Percentiles rank a stretch among this genome's conserved stretches.
phyloP scores from a whole-genome alignment of 2,888 invertebrate genomes.

The Megaustenia siamemsis region DNA sequence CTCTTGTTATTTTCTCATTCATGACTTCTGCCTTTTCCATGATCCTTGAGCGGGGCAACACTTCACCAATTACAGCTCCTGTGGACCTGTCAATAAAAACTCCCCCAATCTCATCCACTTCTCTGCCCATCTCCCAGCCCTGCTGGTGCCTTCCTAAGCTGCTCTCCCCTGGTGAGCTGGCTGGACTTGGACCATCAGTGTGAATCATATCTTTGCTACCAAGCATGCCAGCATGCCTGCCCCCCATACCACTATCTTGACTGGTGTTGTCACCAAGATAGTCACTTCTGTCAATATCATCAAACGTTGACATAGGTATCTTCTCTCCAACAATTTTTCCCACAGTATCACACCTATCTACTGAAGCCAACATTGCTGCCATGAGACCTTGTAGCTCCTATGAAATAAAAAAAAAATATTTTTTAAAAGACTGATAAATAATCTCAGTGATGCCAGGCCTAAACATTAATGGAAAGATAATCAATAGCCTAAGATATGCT shows the following conservation, averaged over 20 bases:
- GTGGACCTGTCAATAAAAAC: slow-evolving; percentile 44
- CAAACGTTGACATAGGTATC: slow-evolving; percentile 43
- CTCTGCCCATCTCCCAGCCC: slow-evolving; percentile 36
- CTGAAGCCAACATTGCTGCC: slow-evolving; percentile 36
- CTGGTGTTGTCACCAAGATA: slow-evolving; percentile 45
- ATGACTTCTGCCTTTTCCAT: slow-evolving; percentile 7
- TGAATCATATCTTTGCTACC: slow-evolving; percentile 26
- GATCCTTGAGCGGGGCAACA: background rate
- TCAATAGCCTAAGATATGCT: no score
- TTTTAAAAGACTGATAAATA: background rate
- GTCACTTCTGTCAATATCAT: slow-evolving; percentile 44
- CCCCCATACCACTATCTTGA: slow-evolving; percentile 49
- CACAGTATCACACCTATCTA: background rate
- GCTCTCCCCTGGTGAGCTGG: slow-evolving; percentile 41
- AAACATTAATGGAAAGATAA: no score
- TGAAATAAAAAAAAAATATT: background rate
- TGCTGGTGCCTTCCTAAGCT: slow-evolving; percentile 35
- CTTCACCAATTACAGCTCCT: slow-evolving; percentile 48
- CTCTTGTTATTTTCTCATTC: background rate
- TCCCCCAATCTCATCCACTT: slow-evolving; percentile 48
- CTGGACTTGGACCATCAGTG: slow-evolving; percentile 22
- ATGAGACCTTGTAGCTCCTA: slow-evolving; percentile 48
- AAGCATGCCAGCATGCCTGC: slow-evolving; percentile 52
- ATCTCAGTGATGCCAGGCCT: no score
- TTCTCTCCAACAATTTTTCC: background rate